These are phyloP conservation scores for Nestor notabilis DNA, from an alignment of 2,113 vertebrate species.

Conservation along the genomic window DNA sequence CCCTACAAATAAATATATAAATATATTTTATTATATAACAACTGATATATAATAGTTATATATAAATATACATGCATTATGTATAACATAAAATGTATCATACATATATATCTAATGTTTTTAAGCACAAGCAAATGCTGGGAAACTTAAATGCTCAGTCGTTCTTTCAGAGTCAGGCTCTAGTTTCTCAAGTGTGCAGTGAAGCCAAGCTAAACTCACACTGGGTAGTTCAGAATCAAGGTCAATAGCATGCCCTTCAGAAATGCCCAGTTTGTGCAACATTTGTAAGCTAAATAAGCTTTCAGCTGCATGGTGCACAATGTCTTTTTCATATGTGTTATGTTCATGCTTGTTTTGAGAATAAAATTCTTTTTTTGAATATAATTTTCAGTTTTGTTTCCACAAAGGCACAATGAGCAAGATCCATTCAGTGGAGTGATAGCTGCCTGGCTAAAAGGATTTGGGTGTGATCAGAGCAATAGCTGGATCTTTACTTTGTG, in stretches of 20 bases:
- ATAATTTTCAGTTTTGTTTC: neutral
- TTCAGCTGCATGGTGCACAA: neutral
- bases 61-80: neutral
- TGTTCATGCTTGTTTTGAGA: neutral
- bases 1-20: neutral
- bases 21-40: neutral
- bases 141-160: neutral
- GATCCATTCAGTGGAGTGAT: neutral
- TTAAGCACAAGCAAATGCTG: neutral
- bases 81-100: neutral
- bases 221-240: neutral
- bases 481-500: neutral
- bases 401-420: neutral
- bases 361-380: neutral
- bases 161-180: neutral
- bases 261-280: neutral
- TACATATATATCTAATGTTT: neutral
- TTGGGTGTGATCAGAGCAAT: neutral
- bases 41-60: neutral
- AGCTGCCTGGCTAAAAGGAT: neutral
- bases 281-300: neutral
- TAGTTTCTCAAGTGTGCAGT: neutral
- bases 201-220: neutral
- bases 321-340: neutral
- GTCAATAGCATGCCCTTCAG: neutral